These are phyloP conservation scores for Diorhabda sublineata DNA, from an alignment of 1,140 invertebrate genomes.

Conservation along the genomic window DNA sequence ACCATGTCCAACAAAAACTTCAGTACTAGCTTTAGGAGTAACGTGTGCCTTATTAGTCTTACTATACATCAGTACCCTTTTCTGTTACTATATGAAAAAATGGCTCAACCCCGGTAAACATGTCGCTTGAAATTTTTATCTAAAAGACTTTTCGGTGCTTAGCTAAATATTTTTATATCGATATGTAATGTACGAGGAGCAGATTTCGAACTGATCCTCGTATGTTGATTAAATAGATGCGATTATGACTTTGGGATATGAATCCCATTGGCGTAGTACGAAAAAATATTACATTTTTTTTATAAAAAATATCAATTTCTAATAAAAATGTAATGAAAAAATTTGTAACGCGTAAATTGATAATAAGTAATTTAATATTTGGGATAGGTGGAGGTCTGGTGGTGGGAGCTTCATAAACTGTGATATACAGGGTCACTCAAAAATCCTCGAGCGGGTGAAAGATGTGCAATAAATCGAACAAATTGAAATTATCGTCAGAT, in stretches of 20 bases:
- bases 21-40: conserved; percentile 80
- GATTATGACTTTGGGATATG: background rate
- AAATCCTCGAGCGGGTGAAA: conserved; percentile 3
- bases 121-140: conserved; percentile 56
- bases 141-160: conserved; percentile 13
- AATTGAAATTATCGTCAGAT: background rate
- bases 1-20: conserved; percentile 85
- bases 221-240: conserved; percentile 16
- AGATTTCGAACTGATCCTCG: conserved; percentile 11
- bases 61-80: conserved; percentile 84
- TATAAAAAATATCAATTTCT: conserved; percentile 18
- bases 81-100: conserved; percentile 88
- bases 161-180: conserved; percentile 19
- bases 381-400: conserved; percentile 34
- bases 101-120: conserved; percentile 80
- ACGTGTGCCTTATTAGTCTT: conserved; percentile 84
- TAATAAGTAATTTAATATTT: conserved; percentile 22
- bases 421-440: conserved; percentile 16
- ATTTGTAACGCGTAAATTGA: conserved; percentile 22
- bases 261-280: conserved; percentile 1
- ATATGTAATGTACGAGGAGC: conserved; percentile 17
- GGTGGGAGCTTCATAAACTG: conserved; percentile 25
- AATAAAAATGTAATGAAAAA: conserved; percentile 14
- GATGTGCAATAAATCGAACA: background rate
- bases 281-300: background rate